Conservation (phyloP, 2,888 invertebrate genomes). For the Conomelus anceps region DNA sequence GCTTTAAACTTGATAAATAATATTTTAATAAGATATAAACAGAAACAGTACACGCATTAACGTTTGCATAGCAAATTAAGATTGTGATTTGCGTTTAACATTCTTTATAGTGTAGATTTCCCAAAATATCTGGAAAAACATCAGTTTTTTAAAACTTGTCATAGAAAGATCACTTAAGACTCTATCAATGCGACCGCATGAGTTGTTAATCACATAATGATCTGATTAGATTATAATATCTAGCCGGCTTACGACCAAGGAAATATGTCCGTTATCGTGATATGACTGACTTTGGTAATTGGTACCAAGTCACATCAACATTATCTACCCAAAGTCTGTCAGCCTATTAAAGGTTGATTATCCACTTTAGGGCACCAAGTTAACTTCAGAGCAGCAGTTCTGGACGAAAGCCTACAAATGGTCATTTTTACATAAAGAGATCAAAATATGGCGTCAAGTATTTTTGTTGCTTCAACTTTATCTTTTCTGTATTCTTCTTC, state of each 20-base stretch:
- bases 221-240: not conserved
- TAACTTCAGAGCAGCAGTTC: not conserved
- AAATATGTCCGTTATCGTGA: not conserved
- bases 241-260: not conserved
- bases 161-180: not conserved
- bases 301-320: not conserved
- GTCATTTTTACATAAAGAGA: not conserved
- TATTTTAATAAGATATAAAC: too few species aligned
- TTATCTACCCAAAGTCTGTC: not conserved
- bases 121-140: too few species aligned
- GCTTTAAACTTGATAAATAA: too few species aligned
- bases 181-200: not conserved
- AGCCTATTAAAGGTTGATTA: not conserved
- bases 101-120: too few species aligned
- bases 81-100: too few species aligned
- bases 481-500: not conserved
- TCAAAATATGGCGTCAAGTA: not conserved
- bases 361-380: not conserved
- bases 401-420: not conserved
- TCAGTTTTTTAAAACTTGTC: too few species aligned
- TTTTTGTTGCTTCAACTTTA: not conserved
- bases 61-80: too few species aligned
- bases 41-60: too few species aligned
- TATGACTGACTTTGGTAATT: not conserved
- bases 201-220: not conserved